Percentiles rank a stretch among this genome's conserved stretches.
Evolutionary conservation across 2,888 invertebrate species (phyloP).

Genomic region (Palloptera scutellata): DNA sequence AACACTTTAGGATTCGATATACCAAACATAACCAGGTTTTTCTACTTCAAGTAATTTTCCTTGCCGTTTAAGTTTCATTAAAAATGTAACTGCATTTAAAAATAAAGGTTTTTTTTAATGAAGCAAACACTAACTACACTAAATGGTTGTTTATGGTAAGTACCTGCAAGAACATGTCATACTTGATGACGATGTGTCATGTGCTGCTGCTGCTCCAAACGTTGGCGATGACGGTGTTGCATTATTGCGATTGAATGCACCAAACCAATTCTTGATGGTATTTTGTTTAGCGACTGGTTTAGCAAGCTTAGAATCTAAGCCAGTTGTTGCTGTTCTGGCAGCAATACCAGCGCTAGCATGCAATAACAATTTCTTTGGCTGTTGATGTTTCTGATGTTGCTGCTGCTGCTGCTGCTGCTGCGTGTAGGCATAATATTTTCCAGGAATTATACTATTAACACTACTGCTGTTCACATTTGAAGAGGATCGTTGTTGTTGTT

Average conservation of each 20-base stretch:
- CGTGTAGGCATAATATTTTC: slow-evolving; percentile 59
- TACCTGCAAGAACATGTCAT: slow-evolving; percentile 58
- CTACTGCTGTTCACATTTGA: slow-evolving; percentile 31
- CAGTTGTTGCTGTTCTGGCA: slow-evolving; percentile 1
- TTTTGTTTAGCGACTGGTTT: slow-evolving; percentile 53
- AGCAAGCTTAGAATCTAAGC: neutral
- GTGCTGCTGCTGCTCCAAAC: slow-evolving; percentile 18
- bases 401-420: slow-evolving; percentile 37
- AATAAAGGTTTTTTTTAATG: too few relatives aligned
- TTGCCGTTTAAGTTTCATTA: too few relatives aligned
- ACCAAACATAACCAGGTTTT: too few relatives aligned
- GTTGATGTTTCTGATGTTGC: slow-evolving; percentile 24
- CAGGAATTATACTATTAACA: slow-evolving; percentile 48
- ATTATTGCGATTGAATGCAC: slow-evolving; percentile 71
- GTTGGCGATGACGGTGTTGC: slow-evolving; percentile 54
- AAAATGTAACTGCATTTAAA: too few relatives aligned
- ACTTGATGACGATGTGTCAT: slow-evolving; percentile 38
- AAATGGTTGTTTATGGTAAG: slow-evolving; percentile 19
- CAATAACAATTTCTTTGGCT: slow-evolving; percentile 23
- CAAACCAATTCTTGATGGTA: slow-evolving; percentile 68
- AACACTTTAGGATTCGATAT: too few relatives aligned
- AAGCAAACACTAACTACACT: too few relatives aligned
- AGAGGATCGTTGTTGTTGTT: slow-evolving; percentile 12
- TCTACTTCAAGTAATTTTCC: too few relatives aligned
- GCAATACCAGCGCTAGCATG: slow-evolving; percentile 12